phyloP scores from a whole-genome alignment of 1,140 invertebrate genomes.

The Leptopilina boulardi region DNA sequence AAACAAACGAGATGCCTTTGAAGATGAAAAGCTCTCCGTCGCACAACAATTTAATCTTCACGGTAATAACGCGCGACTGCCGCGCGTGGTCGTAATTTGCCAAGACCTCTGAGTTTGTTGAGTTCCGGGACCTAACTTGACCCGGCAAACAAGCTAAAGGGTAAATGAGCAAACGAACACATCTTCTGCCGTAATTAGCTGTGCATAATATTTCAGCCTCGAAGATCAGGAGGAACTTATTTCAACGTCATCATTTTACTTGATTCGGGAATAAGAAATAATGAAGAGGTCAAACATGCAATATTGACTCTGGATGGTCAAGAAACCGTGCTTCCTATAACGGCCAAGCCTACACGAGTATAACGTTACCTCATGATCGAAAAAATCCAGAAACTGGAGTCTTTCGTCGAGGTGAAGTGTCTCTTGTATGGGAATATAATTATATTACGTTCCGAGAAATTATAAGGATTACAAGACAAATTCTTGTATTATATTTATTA shows the following conservation, averaged over 20 bases:
- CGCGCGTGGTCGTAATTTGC: constrained; percentile 13
- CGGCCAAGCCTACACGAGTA: not conserved
- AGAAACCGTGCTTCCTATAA: not conserved
- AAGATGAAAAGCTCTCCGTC: constrained; percentile 64
- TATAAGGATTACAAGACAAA: not conserved
- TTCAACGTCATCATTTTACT: no score
- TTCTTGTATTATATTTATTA: not conserved
- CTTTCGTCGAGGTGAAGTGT: not conserved
- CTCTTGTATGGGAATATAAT: not conserved
- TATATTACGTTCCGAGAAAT: not conserved
- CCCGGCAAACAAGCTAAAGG: constrained; percentile 8
- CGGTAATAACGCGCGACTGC: constrained; percentile 50
- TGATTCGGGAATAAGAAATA: no score
- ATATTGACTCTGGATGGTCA: not conserved
- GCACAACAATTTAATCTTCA: constrained; percentile 64
- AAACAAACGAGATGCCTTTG: constrained; percentile 63
- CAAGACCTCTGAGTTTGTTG: constrained; percentile 16
- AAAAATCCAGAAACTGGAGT: not conserved
- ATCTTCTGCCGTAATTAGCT: not conserved
- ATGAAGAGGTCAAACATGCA: no score
- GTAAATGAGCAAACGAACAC: constrained; percentile 6
- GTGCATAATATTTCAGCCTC: not conserved
- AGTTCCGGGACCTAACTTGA: not conserved
- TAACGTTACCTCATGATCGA: constrained; percentile 15
- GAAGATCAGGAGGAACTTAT: not conserved